These are phyloP conservation scores for Crotalus tigris DNA, from an alignment of 2,113 vertebrate genomes.

Conservation along the genomic window DNA sequence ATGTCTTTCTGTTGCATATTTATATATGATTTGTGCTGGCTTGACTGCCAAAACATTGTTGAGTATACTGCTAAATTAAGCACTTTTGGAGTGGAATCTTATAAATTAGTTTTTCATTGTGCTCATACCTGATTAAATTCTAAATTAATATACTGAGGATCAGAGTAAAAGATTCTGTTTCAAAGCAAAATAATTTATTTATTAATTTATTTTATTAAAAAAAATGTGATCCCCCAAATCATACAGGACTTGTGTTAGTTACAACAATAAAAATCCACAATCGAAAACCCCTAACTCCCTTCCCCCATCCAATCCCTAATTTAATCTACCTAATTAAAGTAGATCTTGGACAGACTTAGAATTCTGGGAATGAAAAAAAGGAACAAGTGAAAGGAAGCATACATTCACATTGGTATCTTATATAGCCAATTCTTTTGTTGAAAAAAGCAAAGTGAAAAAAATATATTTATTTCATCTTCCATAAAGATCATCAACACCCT, in stretches of 20 bases:
- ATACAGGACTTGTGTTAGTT: not conserved
- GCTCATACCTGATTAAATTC: not conserved
- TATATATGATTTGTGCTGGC: not conserved
- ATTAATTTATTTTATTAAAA: not conserved
- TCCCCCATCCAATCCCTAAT: not conserved
- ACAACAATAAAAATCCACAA: not conserved
- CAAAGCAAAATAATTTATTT: not conserved
- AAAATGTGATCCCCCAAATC: not conserved
- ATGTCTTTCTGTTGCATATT: not conserved
- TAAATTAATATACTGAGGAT: not conserved
- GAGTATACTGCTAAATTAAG: not conserved
- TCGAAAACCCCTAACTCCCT: not conserved
- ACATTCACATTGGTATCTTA: not conserved
- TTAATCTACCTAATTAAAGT: not conserved
- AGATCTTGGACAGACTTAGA: not conserved
- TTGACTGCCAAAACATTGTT: not conserved
- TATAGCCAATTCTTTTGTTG: not conserved
- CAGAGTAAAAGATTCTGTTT: not conserved
- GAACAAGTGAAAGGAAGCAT: not conserved
- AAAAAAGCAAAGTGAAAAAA: not conserved
- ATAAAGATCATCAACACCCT: not conserved
- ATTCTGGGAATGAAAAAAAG: not conserved
- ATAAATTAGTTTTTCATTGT: not conserved
- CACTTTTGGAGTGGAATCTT: not conserved
- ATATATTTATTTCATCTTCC: not conserved